Percentiles rank a stretch among this genome's conserved stretches.
These are phyloP conservation scores for Cecidostiba fungosa DNA, from an alignment of 2,888 invertebrate genomes.

Conservation along the genomic window DNA sequence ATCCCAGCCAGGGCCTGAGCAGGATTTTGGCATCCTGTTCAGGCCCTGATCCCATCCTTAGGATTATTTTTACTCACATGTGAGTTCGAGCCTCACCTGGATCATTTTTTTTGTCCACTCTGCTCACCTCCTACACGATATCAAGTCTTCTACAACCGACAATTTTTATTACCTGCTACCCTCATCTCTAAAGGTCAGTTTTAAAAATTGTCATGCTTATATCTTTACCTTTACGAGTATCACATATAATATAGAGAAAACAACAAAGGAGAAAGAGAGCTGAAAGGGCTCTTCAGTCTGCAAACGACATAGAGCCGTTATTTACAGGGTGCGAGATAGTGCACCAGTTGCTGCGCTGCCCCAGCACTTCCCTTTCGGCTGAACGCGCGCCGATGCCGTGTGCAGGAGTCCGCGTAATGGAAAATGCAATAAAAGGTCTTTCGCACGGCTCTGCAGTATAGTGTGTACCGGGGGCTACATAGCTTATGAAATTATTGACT, in stretches of 20 bases:
- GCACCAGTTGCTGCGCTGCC: background rate
- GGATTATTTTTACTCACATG: no score
- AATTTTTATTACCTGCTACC: background rate
- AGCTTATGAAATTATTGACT: constrained; percentile 19
- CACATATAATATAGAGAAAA: background rate
- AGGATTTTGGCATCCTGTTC: no score
- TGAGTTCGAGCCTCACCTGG: constrained; percentile 99
- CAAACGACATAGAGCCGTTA: background rate
- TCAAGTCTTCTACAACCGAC: background rate
- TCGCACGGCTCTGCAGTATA: background rate
- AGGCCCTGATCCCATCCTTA: no score
- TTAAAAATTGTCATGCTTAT: no score
- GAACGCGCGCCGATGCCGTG: background rate
- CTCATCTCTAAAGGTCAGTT: no score
- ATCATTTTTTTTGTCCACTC: constrained; percentile 83
- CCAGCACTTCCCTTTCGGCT: background rate
- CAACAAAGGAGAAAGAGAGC: background rate
- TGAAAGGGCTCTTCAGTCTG: background rate
- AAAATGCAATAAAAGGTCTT: constrained; percentile 12
- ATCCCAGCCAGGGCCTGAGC: no score
- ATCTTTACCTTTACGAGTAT: background rate
- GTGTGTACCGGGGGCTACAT: background rate
- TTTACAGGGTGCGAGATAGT: background rate
- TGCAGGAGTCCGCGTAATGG: background rate
- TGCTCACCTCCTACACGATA: no score